A percentile compares a stretch with the other conserved stretches of the same genome.
Evolutionary conservation across 1,140 invertebrate genomes (phyloP).

Genomic region (Stegodyphus dumicola): DNA sequence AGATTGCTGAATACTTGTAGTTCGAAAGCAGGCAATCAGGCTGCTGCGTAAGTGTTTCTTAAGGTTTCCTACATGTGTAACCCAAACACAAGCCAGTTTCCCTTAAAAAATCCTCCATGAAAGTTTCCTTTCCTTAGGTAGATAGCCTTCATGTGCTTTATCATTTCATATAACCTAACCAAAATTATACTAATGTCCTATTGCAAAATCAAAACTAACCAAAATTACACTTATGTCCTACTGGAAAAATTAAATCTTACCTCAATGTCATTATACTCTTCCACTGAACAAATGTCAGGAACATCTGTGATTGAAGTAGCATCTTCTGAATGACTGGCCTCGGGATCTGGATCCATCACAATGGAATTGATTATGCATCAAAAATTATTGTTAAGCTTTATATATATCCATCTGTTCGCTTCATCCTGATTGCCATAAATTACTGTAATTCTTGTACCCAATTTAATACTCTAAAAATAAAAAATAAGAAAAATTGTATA

Average conservation of each 20-base stretch:
- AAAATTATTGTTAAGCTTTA: constrained; percentile 8
- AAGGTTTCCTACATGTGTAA: too few relatives aligned
- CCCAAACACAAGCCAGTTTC: too few relatives aligned
- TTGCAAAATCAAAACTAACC: too few relatives aligned
- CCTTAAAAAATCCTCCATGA: too few relatives aligned
- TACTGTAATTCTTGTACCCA: too few relatives aligned
- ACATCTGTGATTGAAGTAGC: constrained; percentile 39
- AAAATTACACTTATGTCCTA: neutral
- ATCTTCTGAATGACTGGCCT: constrained; percentile 51
- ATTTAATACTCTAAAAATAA: neutral
- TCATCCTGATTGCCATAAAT: neutral
- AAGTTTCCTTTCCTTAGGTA: too few relatives aligned
- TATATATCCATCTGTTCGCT: neutral
- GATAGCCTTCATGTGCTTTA: too few relatives aligned
- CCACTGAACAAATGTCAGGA: constrained; percentile 52
- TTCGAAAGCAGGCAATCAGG: too few relatives aligned
- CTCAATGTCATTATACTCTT: constrained; percentile 52
- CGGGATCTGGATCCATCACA: constrained; percentile 50
- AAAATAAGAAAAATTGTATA: neutral
- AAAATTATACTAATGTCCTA: too few relatives aligned
- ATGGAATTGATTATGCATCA: constrained; percentile 2
- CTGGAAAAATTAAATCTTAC: constrained; percentile 2
- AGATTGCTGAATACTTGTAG: too few relatives aligned
- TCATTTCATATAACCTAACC: too few relatives aligned
- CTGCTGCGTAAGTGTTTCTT: too few relatives aligned